These are phyloP conservation scores for Stenoptilia bipunctidactyla DNA, from an alignment of 2,888 invertebrate genomes.

Conservation along the genomic window DNA sequence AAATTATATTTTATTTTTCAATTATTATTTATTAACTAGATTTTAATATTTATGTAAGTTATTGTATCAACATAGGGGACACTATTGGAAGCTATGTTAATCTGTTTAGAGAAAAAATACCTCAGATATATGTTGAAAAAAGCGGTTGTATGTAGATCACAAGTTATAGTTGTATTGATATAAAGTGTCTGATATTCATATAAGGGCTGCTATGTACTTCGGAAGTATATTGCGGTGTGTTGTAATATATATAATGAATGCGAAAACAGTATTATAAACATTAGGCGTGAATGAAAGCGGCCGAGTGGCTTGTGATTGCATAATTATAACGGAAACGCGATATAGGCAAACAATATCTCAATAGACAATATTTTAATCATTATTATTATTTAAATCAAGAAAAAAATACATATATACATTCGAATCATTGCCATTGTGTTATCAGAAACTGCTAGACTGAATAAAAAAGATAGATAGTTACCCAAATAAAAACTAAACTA, in stretches of 20 bases:
- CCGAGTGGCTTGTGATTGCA: slow-evolving; percentile 2
- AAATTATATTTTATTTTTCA: slow-evolving; percentile 34
- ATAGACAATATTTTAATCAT: too few species aligned
- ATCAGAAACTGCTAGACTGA: too few species aligned
- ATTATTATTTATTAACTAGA: slow-evolving; percentile 51
- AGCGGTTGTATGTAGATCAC: too few species aligned
- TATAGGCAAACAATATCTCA: slow-evolving; percentile 3
- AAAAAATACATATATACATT: not conserved
- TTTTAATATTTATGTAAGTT: slow-evolving; percentile 51
- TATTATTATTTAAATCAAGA: too few species aligned
- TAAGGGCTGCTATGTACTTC: slow-evolving; percentile 16
- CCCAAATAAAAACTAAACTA: too few species aligned
- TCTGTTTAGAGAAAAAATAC: not conserved
- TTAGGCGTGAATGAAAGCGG: slow-evolving; percentile 22
- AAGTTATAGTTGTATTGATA: too few species aligned
- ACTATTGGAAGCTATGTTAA: not conserved
- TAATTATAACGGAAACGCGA: slow-evolving; percentile 1
- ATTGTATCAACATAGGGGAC: slow-evolving; percentile 12
- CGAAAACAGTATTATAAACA: slow-evolving; percentile 44
- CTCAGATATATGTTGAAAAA: not conserved
- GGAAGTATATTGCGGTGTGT: slow-evolving; percentile 6
- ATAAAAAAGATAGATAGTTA: too few species aligned
- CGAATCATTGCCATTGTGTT: too few species aligned
- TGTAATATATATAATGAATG: slow-evolving; percentile 23
- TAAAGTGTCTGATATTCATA: slow-evolving; percentile 14